A percentile compares a stretch with the other conserved stretches of the same genome.
phyloP scores from a whole-genome alignment of 2,113 vertebrate genomes.

The Stigmatopora argus region DNA sequence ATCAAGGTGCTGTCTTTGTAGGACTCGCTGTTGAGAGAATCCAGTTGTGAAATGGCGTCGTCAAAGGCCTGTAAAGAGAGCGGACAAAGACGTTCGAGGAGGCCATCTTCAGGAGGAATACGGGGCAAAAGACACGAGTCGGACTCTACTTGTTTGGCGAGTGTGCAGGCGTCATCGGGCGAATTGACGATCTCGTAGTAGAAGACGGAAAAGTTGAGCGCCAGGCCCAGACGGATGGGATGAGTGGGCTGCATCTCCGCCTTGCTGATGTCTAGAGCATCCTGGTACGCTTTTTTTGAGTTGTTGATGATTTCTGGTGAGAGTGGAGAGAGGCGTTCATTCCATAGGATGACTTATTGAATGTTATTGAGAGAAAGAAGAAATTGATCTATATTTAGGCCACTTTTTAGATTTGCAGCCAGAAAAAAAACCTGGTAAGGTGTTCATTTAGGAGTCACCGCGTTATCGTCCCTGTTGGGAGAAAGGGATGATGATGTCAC shows the following conservation, averaged over 20 bases:
- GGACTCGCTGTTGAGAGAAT: conserved; percentile 85
- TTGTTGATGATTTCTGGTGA: conserved; percentile 75
- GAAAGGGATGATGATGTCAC: neutral
- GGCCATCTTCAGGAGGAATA: neutral
- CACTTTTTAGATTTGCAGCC: too few relatives aligned
- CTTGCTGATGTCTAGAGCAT: conserved; percentile 86
- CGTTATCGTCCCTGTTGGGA: neutral
- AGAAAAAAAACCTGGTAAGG: too few relatives aligned
- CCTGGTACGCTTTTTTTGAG: conserved; percentile 84
- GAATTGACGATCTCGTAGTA: conserved; percentile 93
- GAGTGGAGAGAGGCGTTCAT: neutral
- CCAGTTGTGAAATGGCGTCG: conserved; percentile 86
- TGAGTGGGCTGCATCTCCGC: conserved; percentile 87
- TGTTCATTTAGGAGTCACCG: neutral
- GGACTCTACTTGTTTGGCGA: conserved; percentile 83
- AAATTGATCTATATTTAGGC: too few relatives aligned
- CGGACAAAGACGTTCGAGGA: neutral
- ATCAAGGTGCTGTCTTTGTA: conserved; percentile 99
- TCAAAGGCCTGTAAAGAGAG: conserved; percentile 81
- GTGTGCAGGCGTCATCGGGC: conserved; percentile 83
- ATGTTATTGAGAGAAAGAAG: too few relatives aligned
- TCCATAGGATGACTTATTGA: too few relatives aligned
- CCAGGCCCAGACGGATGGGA: conserved; percentile 94
- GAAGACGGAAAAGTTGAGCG: conserved; percentile 96
- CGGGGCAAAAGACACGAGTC: neutral